phyloP scores from a whole-genome alignment of 1,140 invertebrate species.

The Drosophila asahinai region DNA sequence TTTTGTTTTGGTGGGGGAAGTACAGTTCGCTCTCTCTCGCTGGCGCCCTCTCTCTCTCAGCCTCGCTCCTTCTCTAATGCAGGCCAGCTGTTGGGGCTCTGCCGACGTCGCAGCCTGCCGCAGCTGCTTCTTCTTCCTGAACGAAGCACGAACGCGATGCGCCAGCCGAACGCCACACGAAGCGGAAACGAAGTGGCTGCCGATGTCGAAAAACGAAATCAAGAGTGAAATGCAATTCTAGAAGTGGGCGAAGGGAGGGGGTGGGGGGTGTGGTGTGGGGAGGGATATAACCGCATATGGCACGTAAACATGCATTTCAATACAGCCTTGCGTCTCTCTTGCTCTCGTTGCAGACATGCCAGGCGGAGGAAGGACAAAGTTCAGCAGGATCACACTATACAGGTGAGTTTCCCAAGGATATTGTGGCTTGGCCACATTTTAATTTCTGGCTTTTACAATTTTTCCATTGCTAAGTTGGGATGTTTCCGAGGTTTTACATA shows the following conservation, averaged over 20 bases:
- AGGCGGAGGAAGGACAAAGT: constrained; percentile 72
- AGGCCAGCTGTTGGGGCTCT: constrained; percentile 28
- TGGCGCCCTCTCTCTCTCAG: neutral
- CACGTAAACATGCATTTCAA: constrained; percentile 48
- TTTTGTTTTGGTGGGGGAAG: neutral
- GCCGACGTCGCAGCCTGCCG: constrained; percentile 1
- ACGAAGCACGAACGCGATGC: constrained; percentile 26
- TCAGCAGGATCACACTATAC: constrained; percentile 71
- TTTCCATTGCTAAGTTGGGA: too few species aligned
- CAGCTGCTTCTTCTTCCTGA: constrained; percentile 43
- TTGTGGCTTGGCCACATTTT: neutral
- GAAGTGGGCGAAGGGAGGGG: neutral
- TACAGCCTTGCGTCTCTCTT: constrained; percentile 12
- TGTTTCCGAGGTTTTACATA: too few species aligned
- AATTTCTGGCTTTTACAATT: too few species aligned
- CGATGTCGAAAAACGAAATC: constrained; percentile 69
- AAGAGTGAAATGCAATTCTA: constrained; percentile 78
- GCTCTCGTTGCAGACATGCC: constrained; percentile 68
- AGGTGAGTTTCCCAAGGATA: constrained; percentile 60
- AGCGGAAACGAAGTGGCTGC: constrained; percentile 12
- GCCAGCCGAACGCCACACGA: constrained; percentile 44
- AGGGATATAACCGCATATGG: constrained; percentile 30
- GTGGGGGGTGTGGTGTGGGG: neutral
- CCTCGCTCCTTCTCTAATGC: constrained; percentile 27
- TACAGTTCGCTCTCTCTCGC: constrained; percentile 13